phyloP scores from a whole-genome alignment of 2,113 vertebrate genomes.

The Taxidea taxus region DNA sequence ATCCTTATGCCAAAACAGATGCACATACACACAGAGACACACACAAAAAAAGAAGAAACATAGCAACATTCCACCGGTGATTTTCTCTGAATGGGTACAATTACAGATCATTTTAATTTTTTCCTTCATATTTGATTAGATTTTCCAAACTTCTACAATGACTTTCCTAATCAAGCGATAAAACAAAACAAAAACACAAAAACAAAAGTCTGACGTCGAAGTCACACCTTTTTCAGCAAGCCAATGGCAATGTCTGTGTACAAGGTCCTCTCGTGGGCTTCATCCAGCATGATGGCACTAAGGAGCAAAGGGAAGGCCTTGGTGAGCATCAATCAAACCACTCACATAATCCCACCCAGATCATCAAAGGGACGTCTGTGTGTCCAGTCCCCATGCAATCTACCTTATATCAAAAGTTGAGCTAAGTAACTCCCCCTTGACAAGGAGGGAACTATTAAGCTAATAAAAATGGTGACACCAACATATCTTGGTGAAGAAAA shows the following conservation, averaged over 20 bases:
- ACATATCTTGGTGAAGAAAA: not conserved
- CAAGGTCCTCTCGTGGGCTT: constrained; percentile 97
- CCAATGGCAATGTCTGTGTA: constrained; percentile 98
- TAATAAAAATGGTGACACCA: not conserved
- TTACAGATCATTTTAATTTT: not conserved
- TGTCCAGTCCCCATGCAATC: not conserved
- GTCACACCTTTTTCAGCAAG: constrained; percentile 94
- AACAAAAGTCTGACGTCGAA: not conserved
- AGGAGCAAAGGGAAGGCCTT: constrained; percentile 35
- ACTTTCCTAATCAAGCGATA: not conserved
- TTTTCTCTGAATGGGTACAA: not conserved
- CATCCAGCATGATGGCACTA: constrained; percentile 96
- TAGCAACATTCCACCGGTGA: not conserved
- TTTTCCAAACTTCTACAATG: constrained; percentile 11
- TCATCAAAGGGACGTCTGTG: not conserved
- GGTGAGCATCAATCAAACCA: constrained; percentile 1
- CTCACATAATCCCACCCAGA: not conserved
- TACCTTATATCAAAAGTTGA: not conserved
- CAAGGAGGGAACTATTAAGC: not conserved
- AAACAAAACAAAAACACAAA: not conserved
- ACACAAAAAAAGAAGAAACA: not conserved
- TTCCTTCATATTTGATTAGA: not conserved
- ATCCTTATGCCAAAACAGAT: not conserved
- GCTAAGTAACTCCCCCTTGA: not conserved
- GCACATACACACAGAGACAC: not conserved